Percentiles rank a stretch among this genome's conserved stretches.
These are phyloP conservation scores for Crotalus tigris DNA, from an alignment of 2,113 vertebrate genomes.

Conservation along the genomic window DNA sequence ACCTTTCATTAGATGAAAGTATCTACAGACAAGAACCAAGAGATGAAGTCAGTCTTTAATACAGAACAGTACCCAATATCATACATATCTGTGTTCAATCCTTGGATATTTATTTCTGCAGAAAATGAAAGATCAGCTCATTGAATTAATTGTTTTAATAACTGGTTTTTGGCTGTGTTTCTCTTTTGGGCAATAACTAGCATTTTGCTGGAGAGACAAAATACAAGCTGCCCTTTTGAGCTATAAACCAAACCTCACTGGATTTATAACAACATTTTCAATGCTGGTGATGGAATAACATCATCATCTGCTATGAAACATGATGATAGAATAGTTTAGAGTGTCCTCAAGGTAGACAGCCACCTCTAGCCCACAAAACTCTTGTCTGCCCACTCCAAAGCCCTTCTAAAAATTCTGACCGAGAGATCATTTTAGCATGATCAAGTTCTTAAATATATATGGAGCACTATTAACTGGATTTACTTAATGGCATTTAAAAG, in stretches of 20 bases:
- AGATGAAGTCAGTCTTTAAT: not conserved
- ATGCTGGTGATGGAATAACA: not conserved
- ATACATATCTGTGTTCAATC: rapidly evolving
- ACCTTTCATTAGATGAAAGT: not conserved
- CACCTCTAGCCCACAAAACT: not conserved
- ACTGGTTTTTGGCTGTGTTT: not conserved
- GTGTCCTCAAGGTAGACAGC: not conserved
- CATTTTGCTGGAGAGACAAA: not conserved
- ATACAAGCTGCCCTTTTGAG: not conserved
- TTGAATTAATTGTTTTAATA: not conserved
- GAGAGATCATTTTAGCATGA: not conserved
- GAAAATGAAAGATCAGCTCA: not conserved
- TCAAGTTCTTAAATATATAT: not conserved
- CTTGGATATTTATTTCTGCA: not conserved
- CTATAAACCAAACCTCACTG: not conserved
- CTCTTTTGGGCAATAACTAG: not conserved
- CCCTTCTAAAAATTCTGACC: not conserved
- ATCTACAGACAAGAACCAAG: not conserved
- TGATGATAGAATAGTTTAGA: not conserved
- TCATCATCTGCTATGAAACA: not conserved
- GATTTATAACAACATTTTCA: not conserved
- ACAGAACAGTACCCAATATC: not conserved
- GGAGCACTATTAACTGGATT: not conserved
- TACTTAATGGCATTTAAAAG: not conserved
- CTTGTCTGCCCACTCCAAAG: not conserved